These are phyloP conservation scores for Brachyptera risi DNA, from an alignment of 2,888 invertebrate genomes.

Conservation along the genomic window DNA sequence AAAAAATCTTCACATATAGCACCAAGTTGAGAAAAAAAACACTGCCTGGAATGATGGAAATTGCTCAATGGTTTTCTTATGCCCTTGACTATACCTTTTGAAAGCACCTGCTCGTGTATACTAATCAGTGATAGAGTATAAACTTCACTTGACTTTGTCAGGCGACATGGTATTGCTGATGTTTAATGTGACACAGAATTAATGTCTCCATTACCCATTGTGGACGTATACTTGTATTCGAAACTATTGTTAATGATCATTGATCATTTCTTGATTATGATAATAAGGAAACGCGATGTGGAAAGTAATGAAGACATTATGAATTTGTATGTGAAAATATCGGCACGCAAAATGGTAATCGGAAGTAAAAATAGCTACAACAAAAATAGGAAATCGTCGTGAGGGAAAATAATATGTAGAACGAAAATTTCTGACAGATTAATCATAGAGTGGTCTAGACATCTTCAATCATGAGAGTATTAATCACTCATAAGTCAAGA, in stretches of 20 bases:
- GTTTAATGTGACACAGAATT: not conserved
- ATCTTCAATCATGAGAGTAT: too few species aligned
- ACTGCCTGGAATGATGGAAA: too few species aligned
- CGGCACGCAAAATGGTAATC: not conserved
- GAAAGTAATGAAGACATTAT: too few species aligned
- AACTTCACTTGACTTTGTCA: not conserved
- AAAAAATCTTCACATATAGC: too few species aligned
- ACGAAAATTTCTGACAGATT: not conserved
- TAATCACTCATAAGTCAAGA: too few species aligned
- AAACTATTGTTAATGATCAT: not conserved
- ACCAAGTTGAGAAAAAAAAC: too few species aligned
- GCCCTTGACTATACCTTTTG: too few species aligned
- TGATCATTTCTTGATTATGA: not conserved
- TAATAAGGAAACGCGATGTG: not conserved
- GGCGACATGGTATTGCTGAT: not conserved
- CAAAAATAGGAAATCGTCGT: not conserved
- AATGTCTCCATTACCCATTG: conserved; percentile 10
- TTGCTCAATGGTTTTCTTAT: too few species aligned
- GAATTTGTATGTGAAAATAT: not conserved
- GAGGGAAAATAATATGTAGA: not conserved
- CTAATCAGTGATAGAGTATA: not conserved
- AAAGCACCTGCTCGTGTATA: not conserved
- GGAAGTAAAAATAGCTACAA: not conserved
- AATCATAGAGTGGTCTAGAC: not conserved
- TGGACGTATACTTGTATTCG: not conserved